phyloP scores from a whole-genome alignment of 1,140 invertebrate genomes.

The Penaeus indicus region DNA sequence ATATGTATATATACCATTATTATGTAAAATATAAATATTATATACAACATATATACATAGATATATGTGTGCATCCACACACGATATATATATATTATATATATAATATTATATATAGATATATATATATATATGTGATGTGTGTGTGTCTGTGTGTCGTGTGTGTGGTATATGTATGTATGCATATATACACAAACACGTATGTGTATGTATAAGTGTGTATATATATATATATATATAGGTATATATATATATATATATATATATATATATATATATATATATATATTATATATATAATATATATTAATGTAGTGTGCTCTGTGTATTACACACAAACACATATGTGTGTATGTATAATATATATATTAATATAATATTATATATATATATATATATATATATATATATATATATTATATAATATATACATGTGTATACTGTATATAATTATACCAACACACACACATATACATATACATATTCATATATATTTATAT shows the following conservation, averaged over 20 bases:
- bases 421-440: not conserved
- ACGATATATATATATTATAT: not conserved
- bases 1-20: too few species aligned
- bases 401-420: not conserved
- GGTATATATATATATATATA: slow-evolving; percentile 9
- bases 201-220: slow-evolving; percentile 8
- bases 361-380: slow-evolving; percentile 14
- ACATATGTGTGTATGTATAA: too few species aligned
- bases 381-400: slow-evolving; percentile 14
- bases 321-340: too few species aligned
- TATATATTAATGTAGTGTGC: too few species aligned
- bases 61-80: too few species aligned
- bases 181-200: not conserved
- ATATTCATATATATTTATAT: slow-evolving; percentile 5
- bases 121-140: not conserved
- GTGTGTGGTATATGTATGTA: slow-evolving; percentile 14
- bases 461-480: slow-evolving; percentile 14
- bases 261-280: slow-evolving; percentile 14
- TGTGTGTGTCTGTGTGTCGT: not conserved
- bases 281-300: slow-evolving; percentile 5
- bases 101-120: not conserved
- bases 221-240: not conserved
- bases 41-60: too few species aligned
- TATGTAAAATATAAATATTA: too few species aligned
- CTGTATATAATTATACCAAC: not conserved